Evolutionary conservation across 1,140 invertebrate species (phyloP).

Genomic region (Armadillidium nasatum): DNA sequence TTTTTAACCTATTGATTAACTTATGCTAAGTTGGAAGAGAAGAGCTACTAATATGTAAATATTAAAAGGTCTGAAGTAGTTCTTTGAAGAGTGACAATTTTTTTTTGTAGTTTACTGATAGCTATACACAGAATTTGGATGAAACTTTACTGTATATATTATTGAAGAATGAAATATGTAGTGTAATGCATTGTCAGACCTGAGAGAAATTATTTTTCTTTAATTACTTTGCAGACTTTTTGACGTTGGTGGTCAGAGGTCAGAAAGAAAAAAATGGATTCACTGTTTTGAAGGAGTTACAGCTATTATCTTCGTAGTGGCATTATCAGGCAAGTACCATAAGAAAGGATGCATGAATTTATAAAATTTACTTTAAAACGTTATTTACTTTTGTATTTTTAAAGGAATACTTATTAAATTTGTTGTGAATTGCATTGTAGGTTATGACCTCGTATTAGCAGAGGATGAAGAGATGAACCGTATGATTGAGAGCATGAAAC

Average conservation of each 20-base stretch:
- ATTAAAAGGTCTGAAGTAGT: no score
- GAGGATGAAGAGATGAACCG: constrained; percentile 70
- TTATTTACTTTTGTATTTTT: no score
- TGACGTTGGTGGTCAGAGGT: constrained; percentile 87
- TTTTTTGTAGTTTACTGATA: no score
- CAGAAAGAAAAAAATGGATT: constrained; percentile 96
- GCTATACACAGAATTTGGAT: no score
- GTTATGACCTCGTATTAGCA: constrained; percentile 66
- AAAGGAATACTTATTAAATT: no score
- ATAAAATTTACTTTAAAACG: background rate
- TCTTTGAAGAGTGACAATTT: no score
- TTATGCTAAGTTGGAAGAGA: no score
- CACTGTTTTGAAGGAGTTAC: constrained; percentile 95
- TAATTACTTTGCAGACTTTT: constrained; percentile 65
- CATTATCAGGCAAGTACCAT: constrained; percentile 64
- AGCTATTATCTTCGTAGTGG: constrained; percentile 94
- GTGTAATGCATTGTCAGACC: no score
- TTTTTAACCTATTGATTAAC: no score
- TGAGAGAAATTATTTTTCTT: background rate
- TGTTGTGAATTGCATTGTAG: constrained; percentile 47
- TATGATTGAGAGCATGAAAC: constrained; percentile 88
- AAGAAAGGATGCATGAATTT: background rate
- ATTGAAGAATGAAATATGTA: no score
- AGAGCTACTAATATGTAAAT: no score
- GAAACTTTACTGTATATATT: no score